Evolutionary conservation across 2,888 invertebrate species (phyloP), one percentile per base, ranked within the genome.

Genomic region (Girardia tigrina): DNA sequence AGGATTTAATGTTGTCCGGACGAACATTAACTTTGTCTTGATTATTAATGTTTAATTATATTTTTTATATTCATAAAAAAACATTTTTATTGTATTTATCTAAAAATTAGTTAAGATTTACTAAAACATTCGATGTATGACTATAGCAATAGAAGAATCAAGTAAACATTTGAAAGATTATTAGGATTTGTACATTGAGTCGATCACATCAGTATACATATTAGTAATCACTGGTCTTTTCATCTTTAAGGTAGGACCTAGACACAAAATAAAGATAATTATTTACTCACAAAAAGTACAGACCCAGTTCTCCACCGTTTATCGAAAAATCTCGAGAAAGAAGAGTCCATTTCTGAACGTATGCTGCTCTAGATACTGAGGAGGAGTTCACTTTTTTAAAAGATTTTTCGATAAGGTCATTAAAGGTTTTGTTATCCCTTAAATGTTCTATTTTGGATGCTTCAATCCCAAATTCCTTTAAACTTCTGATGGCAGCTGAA

Each of bases 161-260:
- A 12, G 8, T 36, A 12, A 36, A 36, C 16, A 36, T 12, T 36
- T 36, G 36, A 36, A 36, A 36, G 16, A 36, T 36, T 36, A 8
- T 70, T 28, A 78, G 23, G 72, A 26, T n/a, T 78, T 79, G 85
- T 92, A 92, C 83, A 92, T 88, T 78, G 88, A 88, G 82, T 91
- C 90, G 81, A 92, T 91, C 78, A 90, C 85, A 80, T 90, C 88
- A 79, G 87, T 86, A 84, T 92, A 92, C 86, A 90, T 90, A 79
- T 90, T 88, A 79, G 87, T 85, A 1, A 92, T 89, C 71, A 90
- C 87, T 80, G 88, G 90, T 79, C 92, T 88, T 84, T 90, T 90
- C 70, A 92, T 85, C 85, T 94, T 93, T 82, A 93, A 86, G 74
- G 93, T 93, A 77, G 92, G 92, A 71, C 91, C 90, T 90, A 86